Evolutionary conservation across 23 tunicate genomes (phyloP).

Genomic region (Diplosoma virens): DNA sequence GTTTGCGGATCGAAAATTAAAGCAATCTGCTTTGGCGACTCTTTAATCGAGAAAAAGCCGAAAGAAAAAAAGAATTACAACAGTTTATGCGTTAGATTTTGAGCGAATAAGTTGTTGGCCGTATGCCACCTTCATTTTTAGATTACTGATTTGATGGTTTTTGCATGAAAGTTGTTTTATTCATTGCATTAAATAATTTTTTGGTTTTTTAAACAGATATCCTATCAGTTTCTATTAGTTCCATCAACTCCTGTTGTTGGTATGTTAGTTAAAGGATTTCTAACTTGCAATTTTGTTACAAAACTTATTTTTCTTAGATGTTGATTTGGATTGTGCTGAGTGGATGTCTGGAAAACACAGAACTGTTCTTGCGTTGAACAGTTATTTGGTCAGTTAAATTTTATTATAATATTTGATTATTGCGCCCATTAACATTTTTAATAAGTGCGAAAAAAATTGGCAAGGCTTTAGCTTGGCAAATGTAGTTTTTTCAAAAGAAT

Average conservation of each 20-base stretch:
- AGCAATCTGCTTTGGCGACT: too few species aligned
- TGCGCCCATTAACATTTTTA: not conserved
- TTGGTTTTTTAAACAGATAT: slow-evolving; percentile 29
- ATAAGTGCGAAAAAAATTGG: not conserved
- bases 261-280: not conserved
- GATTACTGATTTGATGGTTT: too few species aligned
- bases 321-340: slow-evolving; percentile 55
- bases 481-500: too few species aligned
- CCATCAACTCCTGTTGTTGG: not conserved
- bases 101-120: too few species aligned
- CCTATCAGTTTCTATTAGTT: slow-evolving; percentile 36
- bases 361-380: slow-evolving; percentile 56
- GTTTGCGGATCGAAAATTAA: too few species aligned
- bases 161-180: too few species aligned
- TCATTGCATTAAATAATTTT: too few species aligned
- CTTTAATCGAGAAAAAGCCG: too few species aligned
- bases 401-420: not conserved
- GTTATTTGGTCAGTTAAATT: slow-evolving; percentile 64
- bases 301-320: not conserved
- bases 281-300: not conserved
- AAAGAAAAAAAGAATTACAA: too few species aligned
- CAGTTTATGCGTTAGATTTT: too few species aligned
- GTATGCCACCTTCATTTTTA: too few species aligned
- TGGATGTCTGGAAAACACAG: slow-evolving; percentile 89
- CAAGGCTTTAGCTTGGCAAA: not conserved